Evolutionary conservation across 2,113 vertebrate species (phyloP), one percentile per base, ranked within the genome.

Genomic region (Speoplatyrhinus poulsoni): DNA sequence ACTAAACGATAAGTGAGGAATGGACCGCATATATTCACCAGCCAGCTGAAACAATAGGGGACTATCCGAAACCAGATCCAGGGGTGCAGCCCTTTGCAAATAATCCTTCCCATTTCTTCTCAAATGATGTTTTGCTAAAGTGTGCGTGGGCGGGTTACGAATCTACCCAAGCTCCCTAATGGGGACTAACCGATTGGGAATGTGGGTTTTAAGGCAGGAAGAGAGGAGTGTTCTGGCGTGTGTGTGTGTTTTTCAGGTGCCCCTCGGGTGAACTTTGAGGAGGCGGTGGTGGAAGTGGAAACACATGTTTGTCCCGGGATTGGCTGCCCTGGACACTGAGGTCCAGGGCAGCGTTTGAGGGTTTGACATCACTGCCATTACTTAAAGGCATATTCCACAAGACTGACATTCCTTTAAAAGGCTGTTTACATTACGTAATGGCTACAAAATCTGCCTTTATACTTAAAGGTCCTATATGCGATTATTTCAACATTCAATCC

Each of bases 21-120:
- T 49, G 56, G 62, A 72, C 0, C 0, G 32, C 65, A 56, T 80
- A 56, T 80, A 78, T 70, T 68, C 55, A 60, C 50, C 49, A 48
- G 55, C 83, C 87, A 90, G 85, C 90, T 91, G 89, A 88, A 86
- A 90, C 86, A 88, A 92, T 82, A 86, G 52, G 13, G 3, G 9
- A 62, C n/a, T 26, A 70, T 72, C 76, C 73, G 75, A 77, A 83
- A 41, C 77, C 70, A 72, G 58, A 75, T 55, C 75, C 67, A 53
- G 47, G 0, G 76, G n/a, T 55, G 52, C 66, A 58, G 36, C 74
- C 76, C 64, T 85, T 71, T 76, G 62, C 70, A 77, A 82, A 81
- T 68, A 72, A 68, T 48, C 73, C 46, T 13, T 46, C 60, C 53
- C 68, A 72, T 70, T 60, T 82, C 67, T 68, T 83, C 66, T 82